phyloP scores from a whole-genome alignment of 2,888 invertebrate genomes.

The Zaprionus lineosus region DNA sequence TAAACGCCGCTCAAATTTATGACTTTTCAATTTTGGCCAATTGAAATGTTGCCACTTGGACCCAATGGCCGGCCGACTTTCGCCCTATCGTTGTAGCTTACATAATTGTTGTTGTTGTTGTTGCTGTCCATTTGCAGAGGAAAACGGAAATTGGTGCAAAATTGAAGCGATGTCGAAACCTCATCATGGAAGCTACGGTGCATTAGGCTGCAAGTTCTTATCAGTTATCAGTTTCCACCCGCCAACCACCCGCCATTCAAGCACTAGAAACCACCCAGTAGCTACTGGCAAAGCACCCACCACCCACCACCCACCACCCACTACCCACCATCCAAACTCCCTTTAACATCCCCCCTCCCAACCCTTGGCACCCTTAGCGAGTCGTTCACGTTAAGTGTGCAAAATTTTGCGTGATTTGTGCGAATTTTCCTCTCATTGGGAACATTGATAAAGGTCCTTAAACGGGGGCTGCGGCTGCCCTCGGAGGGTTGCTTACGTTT shows the following conservation, averaged over 20 bases:
- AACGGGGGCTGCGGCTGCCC: conserved; percentile 2
- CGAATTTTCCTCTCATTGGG: conserved; percentile 64
- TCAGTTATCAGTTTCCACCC: conserved; percentile 51
- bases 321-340: not conserved
- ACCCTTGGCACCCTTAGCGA: conserved; percentile 42
- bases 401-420: conserved; percentile 78
- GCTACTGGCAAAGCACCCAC: conserved; percentile 11
- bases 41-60: conserved; percentile 76
- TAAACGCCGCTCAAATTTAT: conserved; percentile 72
- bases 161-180: conserved; percentile 37
- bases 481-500: conserved; percentile 64
- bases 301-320: not conserved
- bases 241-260: conserved; percentile 5
- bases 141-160: conserved; percentile 74
- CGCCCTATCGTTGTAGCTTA: too few species aligned
- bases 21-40: conserved; percentile 75
- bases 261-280: not conserved
- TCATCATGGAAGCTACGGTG: conserved; percentile 51
- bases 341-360: not conserved
- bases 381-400: conserved; percentile 70
- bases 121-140: conserved; percentile 43
- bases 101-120: conserved; percentile 9
- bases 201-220: conserved; percentile 75
- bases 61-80: conserved; percentile 34
- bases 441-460: conserved; percentile 54